A percentile compares a stretch with the other conserved stretches of the same genome.
Evolutionary conservation across 2,113 vertebrate genomes (phyloP).

Genomic region (Thryonomys swinderianus): DNA sequence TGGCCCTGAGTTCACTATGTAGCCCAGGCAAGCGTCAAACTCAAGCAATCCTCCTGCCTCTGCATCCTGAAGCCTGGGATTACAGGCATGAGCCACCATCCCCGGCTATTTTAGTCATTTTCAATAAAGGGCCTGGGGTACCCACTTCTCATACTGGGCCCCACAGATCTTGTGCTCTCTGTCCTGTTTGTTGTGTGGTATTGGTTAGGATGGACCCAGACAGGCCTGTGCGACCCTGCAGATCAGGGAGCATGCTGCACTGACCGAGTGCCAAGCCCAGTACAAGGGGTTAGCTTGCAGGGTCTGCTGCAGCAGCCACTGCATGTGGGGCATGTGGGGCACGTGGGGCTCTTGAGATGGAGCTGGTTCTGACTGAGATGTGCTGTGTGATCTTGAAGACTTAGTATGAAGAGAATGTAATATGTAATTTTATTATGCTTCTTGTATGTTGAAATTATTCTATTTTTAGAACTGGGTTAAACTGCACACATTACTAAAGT

Average conservation of each 20-base stretch:
- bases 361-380: not conserved
- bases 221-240: not conserved
- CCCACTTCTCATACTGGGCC: not conserved
- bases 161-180: too few relatives aligned
- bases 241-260: too few relatives aligned
- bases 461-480: not conserved
- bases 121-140: too few relatives aligned
- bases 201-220: not conserved
- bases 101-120: too few relatives aligned
- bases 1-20: too few relatives aligned
- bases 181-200: not conserved
- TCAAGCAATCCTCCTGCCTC: too few relatives aligned
- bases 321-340: fast-evolving
- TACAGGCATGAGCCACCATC: too few relatives aligned
- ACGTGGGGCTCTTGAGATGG: not conserved
- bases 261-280: too few relatives aligned
- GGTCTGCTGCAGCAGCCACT: fast-evolving
- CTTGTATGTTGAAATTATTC: not conserved
- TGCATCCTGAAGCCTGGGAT: too few relatives aligned
- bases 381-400: not conserved
- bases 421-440: too few relatives aligned
- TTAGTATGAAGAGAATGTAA: not conserved
- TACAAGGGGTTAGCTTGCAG: fast-evolving
- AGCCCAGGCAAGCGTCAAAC: too few relatives aligned
- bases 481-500: not conserved